Evolutionary conservation across 2,888 invertebrate species (phyloP), one percentile per base, ranked within the genome.

Genomic region (Ochropleura leucogaster): DNA sequence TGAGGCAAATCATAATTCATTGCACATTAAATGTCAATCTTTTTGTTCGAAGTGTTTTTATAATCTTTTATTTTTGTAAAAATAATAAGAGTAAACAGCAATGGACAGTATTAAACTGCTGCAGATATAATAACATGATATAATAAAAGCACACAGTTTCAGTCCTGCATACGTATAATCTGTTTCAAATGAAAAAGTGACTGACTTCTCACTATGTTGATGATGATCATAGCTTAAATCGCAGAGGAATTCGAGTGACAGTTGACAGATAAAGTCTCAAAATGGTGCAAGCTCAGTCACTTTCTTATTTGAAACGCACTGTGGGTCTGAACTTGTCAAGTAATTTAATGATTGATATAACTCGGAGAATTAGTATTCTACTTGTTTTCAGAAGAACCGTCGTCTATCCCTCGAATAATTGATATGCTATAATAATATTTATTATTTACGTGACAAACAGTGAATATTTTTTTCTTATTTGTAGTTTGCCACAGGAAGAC

Each of bases 1-100:
- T 60, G 42, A 66, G 55, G 55, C 71, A 66, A 66, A 55, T 79
- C 20, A 63, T 77, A 42, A 79, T 71, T 42, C 1, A 60, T 40
- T 53, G 12, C n/a, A 46, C 20, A 30, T 42, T 4, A 47, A 51
- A 55, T 6, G 16, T 59, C 18, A 40, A 53, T 51, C 14, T 53
- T 57, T 42, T 63, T 49, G 30, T 49, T 42, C 18, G 14, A 40
- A 57, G 14, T 60, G 3, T 57, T 9, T n/a, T n/a, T n/a, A n/a
- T n/a, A n/a, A n/a, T n/a, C n/a, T n/a, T n/a, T n/a, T n/a, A n/a
- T n/a, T n/a, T n/a, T n/a, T n/a, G n/a, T n/a, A n/a, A n/a, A n/a
- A n/a, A n/a, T 42, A 16, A n/a, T 3, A 18, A 46, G 9, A 5
- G n/a, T 49, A 57, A 47, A 30, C 40, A 8, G 3, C 1, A 14